Conservation (phyloP, 1,140 invertebrate genomes). For the Microplitis mediator region DNA sequence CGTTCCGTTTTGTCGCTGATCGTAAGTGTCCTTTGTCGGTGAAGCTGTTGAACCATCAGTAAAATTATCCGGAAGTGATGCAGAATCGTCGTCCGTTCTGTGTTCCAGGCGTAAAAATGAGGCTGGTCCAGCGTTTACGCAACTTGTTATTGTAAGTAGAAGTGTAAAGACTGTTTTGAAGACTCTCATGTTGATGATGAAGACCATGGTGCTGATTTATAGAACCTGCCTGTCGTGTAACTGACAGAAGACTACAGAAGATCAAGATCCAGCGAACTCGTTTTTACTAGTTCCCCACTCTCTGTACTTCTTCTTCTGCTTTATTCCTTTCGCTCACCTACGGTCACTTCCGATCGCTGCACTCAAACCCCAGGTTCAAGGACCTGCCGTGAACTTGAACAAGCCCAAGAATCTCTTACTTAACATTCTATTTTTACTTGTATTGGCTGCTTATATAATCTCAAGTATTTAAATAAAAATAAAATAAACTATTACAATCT, state of each 20-base stretch:
- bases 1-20: constrained; percentile 74
- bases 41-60: background rate
- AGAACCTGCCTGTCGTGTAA: background rate
- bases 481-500: too few relatives aligned
- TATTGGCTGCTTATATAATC: background rate
- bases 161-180: constrained; percentile 45
- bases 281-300: background rate
- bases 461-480: too few relatives aligned
- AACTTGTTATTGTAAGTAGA: constrained; percentile 16
- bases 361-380: constrained; percentile 38
- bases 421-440: too few relatives aligned
- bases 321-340: background rate
- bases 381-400: constrained; percentile 32
- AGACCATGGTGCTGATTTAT: constrained; percentile 18
- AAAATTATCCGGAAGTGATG: background rate
- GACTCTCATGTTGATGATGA: constrained; percentile 46
- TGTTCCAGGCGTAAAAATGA: constrained; percentile 21
- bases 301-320: background rate
- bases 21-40: constrained; percentile 57
- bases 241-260: constrained; percentile 9
- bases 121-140: background rate
- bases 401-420: background rate
- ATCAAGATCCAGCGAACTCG: background rate
- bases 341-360: constrained; percentile 16
- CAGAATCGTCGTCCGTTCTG: background rate